Conservation (phyloP, 2,888 invertebrate genomes). For the Aporophyla nigra region DNA sequence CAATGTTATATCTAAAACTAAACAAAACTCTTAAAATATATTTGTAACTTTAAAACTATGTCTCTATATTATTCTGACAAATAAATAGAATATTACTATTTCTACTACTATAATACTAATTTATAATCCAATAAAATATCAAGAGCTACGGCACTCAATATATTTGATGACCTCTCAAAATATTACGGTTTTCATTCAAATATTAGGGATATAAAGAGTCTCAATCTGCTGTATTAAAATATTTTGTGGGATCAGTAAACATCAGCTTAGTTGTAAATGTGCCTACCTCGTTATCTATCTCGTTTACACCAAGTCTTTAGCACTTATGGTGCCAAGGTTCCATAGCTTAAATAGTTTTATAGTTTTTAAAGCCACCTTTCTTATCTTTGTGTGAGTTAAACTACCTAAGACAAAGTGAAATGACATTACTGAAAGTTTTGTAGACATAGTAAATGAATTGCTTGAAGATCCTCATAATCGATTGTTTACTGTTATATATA, state of each 20-base stretch:
- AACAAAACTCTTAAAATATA: no score
- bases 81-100: no score
- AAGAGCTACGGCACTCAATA: neutral
- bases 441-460: no score
- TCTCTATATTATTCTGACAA: no score
- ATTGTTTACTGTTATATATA: no score
- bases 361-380: conserved; percentile 15
- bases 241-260: conserved; percentile 15
- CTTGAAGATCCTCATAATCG: no score
- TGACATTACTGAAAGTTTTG: neutral
- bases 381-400: conserved; percentile 23
- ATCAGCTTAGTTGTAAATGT: conserved; percentile 24
- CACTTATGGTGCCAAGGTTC: conserved; percentile 41
- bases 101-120: neutral
- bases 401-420: neutral
- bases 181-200: neutral
- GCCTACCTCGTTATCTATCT: conserved; percentile 32
- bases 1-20: no score
- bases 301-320: conserved; percentile 29
- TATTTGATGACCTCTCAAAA: conserved; percentile 7
- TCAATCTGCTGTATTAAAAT: neutral
- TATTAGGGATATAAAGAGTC: neutral
- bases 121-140: conserved; percentile 4
- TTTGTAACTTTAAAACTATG: no score
- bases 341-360: conserved; percentile 38